Evolutionary conservation across 2,113 vertebrate species (phyloP).

Genomic region (Bombycilla garrulus): DNA sequence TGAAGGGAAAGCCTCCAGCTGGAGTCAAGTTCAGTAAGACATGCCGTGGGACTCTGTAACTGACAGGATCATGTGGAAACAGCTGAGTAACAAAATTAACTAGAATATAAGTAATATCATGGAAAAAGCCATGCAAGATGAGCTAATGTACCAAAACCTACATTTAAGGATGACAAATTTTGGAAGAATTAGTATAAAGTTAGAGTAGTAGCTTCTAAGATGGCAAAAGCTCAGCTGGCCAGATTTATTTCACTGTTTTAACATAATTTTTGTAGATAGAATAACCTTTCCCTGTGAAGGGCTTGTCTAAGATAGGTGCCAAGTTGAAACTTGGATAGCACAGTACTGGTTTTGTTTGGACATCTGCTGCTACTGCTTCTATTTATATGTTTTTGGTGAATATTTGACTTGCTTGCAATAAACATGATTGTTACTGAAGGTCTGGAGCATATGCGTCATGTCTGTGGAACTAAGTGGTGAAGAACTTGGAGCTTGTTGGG

Average conservation of each 20-base stretch:
- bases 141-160: background rate
- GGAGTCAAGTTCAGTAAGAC: background rate
- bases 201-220: background rate
- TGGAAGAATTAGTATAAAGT: background rate
- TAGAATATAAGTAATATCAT: background rate
- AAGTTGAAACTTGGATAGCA: slow-evolving; percentile 11
- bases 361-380: slow-evolving; percentile 46
- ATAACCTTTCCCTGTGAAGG: background rate
- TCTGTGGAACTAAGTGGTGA: background rate
- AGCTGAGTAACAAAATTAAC: background rate
- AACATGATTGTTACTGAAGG: background rate
- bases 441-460: background rate
- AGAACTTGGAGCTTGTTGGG: background rate
- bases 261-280: background rate
- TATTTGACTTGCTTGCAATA: slow-evolving; percentile 20
- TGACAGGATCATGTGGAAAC: background rate
- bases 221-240: background rate
- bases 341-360: background rate
- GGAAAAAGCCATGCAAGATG: background rate
- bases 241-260: background rate
- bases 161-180: background rate
- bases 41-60: background rate
- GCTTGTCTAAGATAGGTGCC: background rate
- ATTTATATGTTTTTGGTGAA: slow-evolving; percentile 15
- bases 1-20: background rate